Evolutionary conservation across 2,113 vertebrate genomes (phyloP).

Genomic region (Osmerus mordax): DNA sequence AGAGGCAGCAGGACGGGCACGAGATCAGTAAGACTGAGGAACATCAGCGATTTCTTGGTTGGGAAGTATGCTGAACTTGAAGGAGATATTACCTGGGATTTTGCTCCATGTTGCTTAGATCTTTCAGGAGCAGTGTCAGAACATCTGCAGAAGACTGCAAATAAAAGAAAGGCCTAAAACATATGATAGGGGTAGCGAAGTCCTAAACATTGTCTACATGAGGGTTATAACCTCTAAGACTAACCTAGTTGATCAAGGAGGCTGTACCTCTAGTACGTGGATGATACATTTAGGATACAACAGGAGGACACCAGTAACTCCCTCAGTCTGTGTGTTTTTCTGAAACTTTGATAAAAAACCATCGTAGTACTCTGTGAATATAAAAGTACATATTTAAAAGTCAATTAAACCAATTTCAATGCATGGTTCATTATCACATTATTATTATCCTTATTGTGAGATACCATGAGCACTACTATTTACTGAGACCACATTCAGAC

Average conservation of each 20-base stretch:
- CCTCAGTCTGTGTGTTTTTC: conserved; percentile 13
- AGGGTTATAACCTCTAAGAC: not conserved
- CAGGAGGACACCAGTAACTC: conserved; percentile 29
- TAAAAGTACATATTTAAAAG: conserved; percentile 3
- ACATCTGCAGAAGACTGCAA: conserved; percentile 26
- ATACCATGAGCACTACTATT: too few relatives aligned
- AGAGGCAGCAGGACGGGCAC: not conserved
- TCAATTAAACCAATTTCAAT: too few relatives aligned
- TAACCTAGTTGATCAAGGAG: too few relatives aligned
- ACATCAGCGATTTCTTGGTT: not conserved
- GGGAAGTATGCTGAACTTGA: not conserved
- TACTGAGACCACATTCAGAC: too few relatives aligned
- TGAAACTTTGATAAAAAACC: conserved; percentile 17
- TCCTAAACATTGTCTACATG: not conserved
- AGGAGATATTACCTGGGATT: conserved; percentile 11
- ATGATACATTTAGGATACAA: conserved; percentile 29
- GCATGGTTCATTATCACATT: too few relatives aligned
- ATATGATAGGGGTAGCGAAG: not conserved
- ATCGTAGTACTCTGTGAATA: conserved; percentile 18
- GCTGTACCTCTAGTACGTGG: conserved; percentile 34
- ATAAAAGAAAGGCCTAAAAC: not conserved
- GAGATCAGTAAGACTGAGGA: not conserved
- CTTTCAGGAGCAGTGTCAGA: conserved; percentile 22
- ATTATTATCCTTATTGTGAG: too few relatives aligned
- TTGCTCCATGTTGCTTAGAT: conserved; percentile 29